Percentiles rank a stretch among this genome's conserved stretches.
Evolutionary conservation across 92 coral and sea anemone genomes (phyloP).

Genomic region (Anthopleura xanthogrammica): DNA sequence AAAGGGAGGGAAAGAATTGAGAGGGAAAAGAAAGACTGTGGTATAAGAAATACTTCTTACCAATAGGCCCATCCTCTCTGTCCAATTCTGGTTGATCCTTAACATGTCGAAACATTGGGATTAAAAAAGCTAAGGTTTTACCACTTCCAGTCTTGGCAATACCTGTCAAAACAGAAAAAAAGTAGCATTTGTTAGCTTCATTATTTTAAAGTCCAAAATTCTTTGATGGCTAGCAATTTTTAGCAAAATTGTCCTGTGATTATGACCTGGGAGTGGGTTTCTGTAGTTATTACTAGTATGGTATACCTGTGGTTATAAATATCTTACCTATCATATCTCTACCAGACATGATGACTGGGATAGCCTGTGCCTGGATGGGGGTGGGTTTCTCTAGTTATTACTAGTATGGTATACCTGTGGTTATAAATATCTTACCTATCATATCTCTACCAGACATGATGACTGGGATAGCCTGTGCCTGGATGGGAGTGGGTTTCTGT

Average conservation of each 20-base stretch:
- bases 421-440: slow-evolving; percentile 68
- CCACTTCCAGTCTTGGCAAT: slow-evolving; percentile 99
- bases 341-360: slow-evolving; percentile 93
- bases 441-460: slow-evolving; percentile 97
- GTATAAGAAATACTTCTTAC: slow-evolving; percentile 29
- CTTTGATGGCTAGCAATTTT: not conserved
- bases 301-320: too few species aligned
- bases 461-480: slow-evolving; percentile 91
- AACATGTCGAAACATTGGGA: slow-evolving; percentile 96
- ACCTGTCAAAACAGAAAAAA: slow-evolving; percentile 25
- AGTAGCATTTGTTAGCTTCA: not conserved
- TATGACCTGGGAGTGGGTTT: slow-evolving; percentile 80
- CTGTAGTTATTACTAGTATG: slow-evolving; percentile 21
- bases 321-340: slow-evolving; percentile 95
- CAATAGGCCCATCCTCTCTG: slow-evolving; percentile 96
- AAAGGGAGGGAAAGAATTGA: not conserved
- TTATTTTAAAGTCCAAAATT: too few species aligned
- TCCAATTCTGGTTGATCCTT: slow-evolving; percentile 90
- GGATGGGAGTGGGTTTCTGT: slow-evolving; percentile 97
- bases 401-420: too few species aligned
- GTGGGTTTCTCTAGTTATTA: slow-evolving; percentile 74
- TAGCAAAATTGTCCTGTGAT: too few species aligned
- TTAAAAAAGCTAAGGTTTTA: slow-evolving; percentile 89
- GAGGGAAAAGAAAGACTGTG: not conserved
- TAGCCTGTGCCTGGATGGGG: slow-evolving; percentile 96